Evolutionary conservation across 2,797 vertebrate genomes (phyloP), one percentile per base, ranked within the genome.

Genomic region (Linurgus olivaceus): DNA sequence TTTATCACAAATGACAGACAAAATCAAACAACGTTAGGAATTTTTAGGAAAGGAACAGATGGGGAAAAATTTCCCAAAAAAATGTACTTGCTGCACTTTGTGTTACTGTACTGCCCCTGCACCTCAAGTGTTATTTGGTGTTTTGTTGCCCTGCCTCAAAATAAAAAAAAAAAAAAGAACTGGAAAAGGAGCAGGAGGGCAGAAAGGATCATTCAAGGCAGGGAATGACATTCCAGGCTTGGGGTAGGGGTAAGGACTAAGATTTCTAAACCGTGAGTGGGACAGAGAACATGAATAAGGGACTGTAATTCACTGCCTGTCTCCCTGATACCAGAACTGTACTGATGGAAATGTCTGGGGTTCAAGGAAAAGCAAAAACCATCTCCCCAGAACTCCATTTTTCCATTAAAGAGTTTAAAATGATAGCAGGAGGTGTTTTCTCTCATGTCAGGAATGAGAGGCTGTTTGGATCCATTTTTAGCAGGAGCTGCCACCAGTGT

Each of bases 321-420:
- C 37, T 33, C 26, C 26, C 12, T 51, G 19, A 40, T 19, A 37
- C 5, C 35, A 70, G 19, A 80, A 21, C 18, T 59, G 1, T 25
- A 45, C 50, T 20, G 25, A 37, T 12, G 29, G 31, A 72, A 85
- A 57, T 26, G 9, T 29, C 44, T 65, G 26, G 23, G 14, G 26
- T 18, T 28, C 21, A 47, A 55, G 28, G 54, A 58, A 61, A 38
- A 67, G 28, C 37, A 83, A 40, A 15, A n/a, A 78, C 9, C 4
- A 10, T 4, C 4, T 15, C n/a, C 15, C 1, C 3, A 37, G 31
- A 45, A 2, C 10, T n/a, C 11, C 10, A 9, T 62, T 63, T 82
- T 82, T 28, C 29, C 28, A 33, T 45, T 9, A 54, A 25, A 28
- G 63, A 31, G 17, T 31, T 72, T 44, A 28, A 57, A 38, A 74